Percentiles rank a stretch among this genome's conserved stretches.
Conservation (phyloP, 2,113 vertebrate genomes). For the Hepsetus odoe region DNA sequence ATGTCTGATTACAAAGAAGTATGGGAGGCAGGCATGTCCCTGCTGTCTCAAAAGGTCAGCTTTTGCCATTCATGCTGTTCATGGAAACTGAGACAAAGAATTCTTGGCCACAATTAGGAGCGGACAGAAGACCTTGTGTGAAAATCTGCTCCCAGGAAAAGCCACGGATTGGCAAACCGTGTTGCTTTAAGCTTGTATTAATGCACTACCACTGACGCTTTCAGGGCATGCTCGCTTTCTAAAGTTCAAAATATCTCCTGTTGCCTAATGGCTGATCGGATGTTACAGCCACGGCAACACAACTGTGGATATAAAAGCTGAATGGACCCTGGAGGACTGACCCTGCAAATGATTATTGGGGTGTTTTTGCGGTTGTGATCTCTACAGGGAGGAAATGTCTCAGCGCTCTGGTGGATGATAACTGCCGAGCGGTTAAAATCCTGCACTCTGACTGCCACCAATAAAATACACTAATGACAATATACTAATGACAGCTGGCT, state of each 20-base stretch:
- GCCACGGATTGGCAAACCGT: not conserved
- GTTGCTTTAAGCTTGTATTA: slow-evolving; percentile 25
- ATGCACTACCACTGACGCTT: not conserved
- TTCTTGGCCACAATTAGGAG: not conserved
- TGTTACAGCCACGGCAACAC: not conserved
- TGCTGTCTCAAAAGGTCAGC: slow-evolving; percentile 54
- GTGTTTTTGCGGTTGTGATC: not conserved
- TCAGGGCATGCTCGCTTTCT: not conserved
- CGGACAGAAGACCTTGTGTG: not conserved
- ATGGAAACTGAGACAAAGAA: slow-evolving; percentile 38
- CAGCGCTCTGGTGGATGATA: not conserved
- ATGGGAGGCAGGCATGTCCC: slow-evolving; percentile 14
- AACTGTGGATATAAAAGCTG: not conserved
- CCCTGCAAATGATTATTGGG: not conserved
- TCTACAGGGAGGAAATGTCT: not conserved
- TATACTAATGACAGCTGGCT: not conserved
- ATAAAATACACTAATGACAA: slow-evolving; percentile 9
- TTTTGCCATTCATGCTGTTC: slow-evolving; percentile 18
- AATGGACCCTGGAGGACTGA: not conserved
- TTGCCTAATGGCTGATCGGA: not conserved
- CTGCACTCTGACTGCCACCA: not conserved
- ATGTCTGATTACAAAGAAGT: slow-evolving; percentile 55
- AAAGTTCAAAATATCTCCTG: not conserved
- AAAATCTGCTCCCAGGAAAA: not conserved
- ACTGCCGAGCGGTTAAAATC: not conserved